Evolutionary conservation across 2,888 invertebrate genomes (phyloP).

Genomic region (Chaetoderma sp.): DNA sequence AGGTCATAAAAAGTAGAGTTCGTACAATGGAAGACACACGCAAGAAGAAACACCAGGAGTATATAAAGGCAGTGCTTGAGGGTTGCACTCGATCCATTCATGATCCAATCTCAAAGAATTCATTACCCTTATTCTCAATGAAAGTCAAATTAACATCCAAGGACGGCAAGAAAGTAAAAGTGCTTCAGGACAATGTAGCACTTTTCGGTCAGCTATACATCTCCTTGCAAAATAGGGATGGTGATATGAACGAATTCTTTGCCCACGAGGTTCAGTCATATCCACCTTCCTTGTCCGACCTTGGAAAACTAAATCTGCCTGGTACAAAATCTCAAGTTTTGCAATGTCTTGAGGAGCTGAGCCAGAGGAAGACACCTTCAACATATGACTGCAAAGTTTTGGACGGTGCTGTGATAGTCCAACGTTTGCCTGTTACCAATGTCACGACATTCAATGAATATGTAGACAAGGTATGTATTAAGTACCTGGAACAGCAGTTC

Average conservation of each 20-base stretch:
- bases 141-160: conserved; percentile 7
- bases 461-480: conserved; percentile 22
- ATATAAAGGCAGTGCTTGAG: conserved; percentile 12
- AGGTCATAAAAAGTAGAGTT: conserved; percentile 8
- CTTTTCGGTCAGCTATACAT: conserved; percentile 23
- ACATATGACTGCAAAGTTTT: conserved; percentile 19
- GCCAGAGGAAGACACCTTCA: neutral
- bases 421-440: conserved; percentile 16
- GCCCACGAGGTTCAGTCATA: conserved; percentile 17
- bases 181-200: conserved; percentile 22
- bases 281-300: conserved; percentile 24
- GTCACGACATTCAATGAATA: conserved; percentile 38
- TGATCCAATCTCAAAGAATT: conserved; percentile 19
- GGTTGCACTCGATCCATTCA: conserved; percentile 16
- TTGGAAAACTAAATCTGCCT: conserved; percentile 17
- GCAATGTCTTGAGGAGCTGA: neutral
- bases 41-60: conserved; percentile 12
- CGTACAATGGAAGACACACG: conserved; percentile 15
- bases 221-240: conserved; percentile 12
- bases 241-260: conserved; percentile 26
- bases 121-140: conserved; percentile 12
- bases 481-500: conserved; percentile 28
- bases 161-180: conserved; percentile 9
- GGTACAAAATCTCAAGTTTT: conserved; percentile 19
- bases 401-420: conserved; percentile 36